Evolutionary conservation across 2,113 vertebrate species (phyloP).

Genomic region (Lycaon pictus): DNA sequence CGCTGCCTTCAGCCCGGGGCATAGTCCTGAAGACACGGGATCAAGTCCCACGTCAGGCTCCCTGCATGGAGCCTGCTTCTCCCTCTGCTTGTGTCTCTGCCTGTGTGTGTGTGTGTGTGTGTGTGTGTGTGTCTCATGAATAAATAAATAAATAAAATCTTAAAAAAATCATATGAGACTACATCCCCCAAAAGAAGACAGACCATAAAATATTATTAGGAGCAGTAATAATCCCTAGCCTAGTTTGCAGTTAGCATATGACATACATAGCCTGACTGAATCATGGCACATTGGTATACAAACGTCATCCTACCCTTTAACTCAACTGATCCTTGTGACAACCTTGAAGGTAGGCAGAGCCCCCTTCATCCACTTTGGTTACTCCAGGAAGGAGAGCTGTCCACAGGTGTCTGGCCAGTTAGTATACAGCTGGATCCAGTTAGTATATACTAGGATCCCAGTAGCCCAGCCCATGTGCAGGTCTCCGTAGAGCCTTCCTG

Average conservation of each 20-base stretch:
- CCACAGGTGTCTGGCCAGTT: not conserved
- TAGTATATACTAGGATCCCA: not conserved
- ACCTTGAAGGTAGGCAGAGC: not conserved
- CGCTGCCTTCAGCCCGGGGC: too few relatives aligned
- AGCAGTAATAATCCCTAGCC: not conserved
- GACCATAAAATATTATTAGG: not conserved
- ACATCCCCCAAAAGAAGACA: not conserved
- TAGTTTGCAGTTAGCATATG: not conserved
- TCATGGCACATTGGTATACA: not conserved
- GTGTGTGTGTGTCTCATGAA: too few relatives aligned
- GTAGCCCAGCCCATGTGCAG: not conserved
- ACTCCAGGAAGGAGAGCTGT: not conserved
- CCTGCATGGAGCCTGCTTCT: too few relatives aligned
- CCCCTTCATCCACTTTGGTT: not conserved
- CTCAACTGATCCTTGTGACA: not conserved
- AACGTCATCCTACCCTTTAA: not conserved
- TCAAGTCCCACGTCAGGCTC: too few relatives aligned
- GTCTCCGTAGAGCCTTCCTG: not conserved
- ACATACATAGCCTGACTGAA: not conserved
- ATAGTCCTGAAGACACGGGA: too few relatives aligned
- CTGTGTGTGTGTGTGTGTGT: too few relatives aligned
- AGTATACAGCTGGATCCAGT: not conserved
- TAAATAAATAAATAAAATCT: too few relatives aligned
- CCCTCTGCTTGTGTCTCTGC: too few relatives aligned
- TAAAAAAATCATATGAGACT: not conserved